Evolutionary conservation across 2,113 vertebrate species (phyloP).

Genomic region (Nymphicus hollandicus): DNA sequence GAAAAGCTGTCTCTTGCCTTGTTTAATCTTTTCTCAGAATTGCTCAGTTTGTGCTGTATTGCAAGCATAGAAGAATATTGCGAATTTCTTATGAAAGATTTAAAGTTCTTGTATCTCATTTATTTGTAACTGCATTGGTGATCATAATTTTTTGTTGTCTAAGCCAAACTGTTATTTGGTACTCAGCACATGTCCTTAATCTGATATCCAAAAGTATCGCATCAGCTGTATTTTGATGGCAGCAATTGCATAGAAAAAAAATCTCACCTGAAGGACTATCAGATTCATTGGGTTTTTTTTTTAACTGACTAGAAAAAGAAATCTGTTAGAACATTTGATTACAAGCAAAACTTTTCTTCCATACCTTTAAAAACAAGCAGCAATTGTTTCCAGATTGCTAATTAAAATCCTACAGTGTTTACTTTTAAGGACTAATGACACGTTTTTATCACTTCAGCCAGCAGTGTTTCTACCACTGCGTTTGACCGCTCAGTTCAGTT

Average conservation of each 20-base stretch:
- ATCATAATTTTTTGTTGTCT: slow-evolving; percentile 21
- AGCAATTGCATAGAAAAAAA: background rate
- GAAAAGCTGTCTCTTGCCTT: background rate
- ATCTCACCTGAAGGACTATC: background rate
- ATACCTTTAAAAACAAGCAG: background rate
- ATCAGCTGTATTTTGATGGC: slow-evolving; percentile 25
- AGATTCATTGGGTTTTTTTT: background rate
- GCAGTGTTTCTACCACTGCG: background rate
- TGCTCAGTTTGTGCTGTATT: background rate
- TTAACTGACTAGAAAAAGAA: background rate
- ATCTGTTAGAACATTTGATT: background rate
- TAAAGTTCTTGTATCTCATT: background rate
- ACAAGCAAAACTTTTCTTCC: background rate
- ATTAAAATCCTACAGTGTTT: background rate
- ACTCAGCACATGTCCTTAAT: background rate
- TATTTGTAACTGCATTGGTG: background rate
- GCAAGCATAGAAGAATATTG: background rate
- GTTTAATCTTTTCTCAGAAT: background rate
- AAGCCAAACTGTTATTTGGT: background rate
- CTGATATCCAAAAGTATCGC: background rate
- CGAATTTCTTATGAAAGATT: background rate
- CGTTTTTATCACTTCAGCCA: background rate
- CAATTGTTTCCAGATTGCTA: background rate
- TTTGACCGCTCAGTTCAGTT: background rate
- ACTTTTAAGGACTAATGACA: background rate